phyloP scores from a whole-genome alignment of 2,888 invertebrate species.

The Melangyna quadrimaculata region DNA sequence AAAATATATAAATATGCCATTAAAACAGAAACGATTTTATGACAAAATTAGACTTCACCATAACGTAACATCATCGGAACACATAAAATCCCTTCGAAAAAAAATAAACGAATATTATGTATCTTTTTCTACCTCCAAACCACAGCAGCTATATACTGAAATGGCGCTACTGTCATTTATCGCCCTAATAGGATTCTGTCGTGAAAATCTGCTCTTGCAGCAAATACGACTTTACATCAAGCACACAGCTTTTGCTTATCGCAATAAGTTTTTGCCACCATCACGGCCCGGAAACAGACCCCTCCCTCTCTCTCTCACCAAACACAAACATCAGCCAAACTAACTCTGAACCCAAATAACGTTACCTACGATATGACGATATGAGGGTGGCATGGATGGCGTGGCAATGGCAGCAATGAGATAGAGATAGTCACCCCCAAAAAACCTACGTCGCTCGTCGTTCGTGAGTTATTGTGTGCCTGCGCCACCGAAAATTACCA shows the following conservation, averaged over 20 bases:
- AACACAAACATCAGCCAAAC: background rate
- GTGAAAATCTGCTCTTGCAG: slow-evolving; percentile 53
- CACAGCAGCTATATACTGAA: slow-evolving; percentile 6
- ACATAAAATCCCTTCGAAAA: background rate
- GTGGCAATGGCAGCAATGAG: slow-evolving; percentile 7
- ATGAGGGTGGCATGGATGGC: no score
- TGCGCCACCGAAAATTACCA: slow-evolving; percentile 53
- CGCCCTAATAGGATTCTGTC: slow-evolving; percentile 54
- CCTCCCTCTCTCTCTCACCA: background rate
- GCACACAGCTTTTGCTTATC: slow-evolving; percentile 45
- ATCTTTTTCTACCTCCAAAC: background rate
- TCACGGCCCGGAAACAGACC: slow-evolving; percentile 1
- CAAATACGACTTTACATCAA: slow-evolving; percentile 31
- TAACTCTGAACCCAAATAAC: slow-evolving; percentile 4
- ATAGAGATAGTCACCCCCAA: slow-evolving; percentile 16
- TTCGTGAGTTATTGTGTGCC: slow-evolving; percentile 54
- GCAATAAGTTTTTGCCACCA: slow-evolving; percentile 47
- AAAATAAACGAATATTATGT: background rate
- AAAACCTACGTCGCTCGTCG: slow-evolving; percentile 1
- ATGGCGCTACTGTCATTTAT: slow-evolving; percentile 58
- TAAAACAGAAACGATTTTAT: background rate
- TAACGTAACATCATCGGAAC: background rate
- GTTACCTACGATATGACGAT: background rate
- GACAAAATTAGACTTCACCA: slow-evolving; percentile 6
- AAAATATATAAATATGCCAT: background rate